Percentiles rank a stretch among this genome's conserved stretches.
Evolutionary conservation across 2,888 invertebrate species (phyloP).

Genomic region (Aphidoletes aphidimyza): DNA sequence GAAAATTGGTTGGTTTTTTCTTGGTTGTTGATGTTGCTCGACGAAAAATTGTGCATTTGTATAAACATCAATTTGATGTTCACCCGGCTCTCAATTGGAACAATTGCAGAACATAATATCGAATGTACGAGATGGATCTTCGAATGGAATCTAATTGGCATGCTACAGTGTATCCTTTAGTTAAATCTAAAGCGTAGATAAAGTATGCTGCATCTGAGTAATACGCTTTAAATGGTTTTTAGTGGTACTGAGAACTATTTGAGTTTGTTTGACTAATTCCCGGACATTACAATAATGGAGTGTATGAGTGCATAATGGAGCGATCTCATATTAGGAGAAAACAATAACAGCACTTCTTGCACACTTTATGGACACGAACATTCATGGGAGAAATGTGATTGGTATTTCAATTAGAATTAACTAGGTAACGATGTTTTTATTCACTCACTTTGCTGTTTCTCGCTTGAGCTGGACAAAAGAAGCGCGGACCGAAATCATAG

Average conservation of each 20-base stretch:
- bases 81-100: background rate
- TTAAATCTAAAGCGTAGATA: conserved; percentile 1
- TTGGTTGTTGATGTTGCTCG: too few species aligned
- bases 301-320: background rate
- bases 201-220: conserved; percentile 1
- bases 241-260: background rate
- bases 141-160: background rate
- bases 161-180: background rate
- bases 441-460: background rate
- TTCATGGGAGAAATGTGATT: background rate
- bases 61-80: background rate
- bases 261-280: conserved; percentile 19
- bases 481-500: too few species aligned
- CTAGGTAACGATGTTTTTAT: background rate
- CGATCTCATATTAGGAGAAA: background rate
- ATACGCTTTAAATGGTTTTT: background rate
- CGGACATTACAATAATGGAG: background rate
- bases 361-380: too few species aligned
- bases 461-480: background rate
- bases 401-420: background rate
- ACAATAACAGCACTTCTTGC: background rate
- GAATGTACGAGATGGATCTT: background rate
- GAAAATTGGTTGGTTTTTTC: background rate
- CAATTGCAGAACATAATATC: background rate
- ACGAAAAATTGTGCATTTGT: background rate